Base-by-base conservation (phyloP, 64 coral and sea anemone species). In the Montipora efflorescens region DNA sequence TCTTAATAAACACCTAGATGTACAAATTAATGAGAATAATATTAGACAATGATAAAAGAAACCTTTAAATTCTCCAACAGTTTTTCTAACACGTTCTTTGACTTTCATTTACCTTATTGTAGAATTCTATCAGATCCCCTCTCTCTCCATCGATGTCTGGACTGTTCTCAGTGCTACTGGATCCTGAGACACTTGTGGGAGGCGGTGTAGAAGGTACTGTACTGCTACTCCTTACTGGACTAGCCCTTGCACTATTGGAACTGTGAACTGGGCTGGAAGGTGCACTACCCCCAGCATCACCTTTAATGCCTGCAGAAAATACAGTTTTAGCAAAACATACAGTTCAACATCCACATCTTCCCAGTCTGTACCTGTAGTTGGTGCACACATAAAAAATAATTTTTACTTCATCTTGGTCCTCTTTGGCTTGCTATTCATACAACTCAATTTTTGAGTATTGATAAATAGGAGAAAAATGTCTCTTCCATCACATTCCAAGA, bases 71-170 rank as follows among this genome's bases (percentile, higher is more conserved):
- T 57, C 11, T 57, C 53, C 53, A 57, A 57, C 53, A 57, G 11
- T 57, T 6, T 57, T 57, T 6, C 11, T 11, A 57, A 57, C 53
- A 36, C 36, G 53, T 11, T 57, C 7, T 8, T 57, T 11, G 11
- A 49, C 47, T 48, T 16, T 48, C 12, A 23, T 46, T 12, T 72
- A 97, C 97, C 92, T 99, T 99, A 55, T 99, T 99, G 16, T 99
- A 99, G 51, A 99, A 99, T 23, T 99, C 97, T 55, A 99, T 99
- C 16, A 99, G 92, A 44, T 99, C 97, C 52, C 97, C 97, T 75
- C 97, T 90, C 70, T 99, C 97, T 4, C 90, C 90, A 47, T 99
- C 95, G 59, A 68, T 84, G 3, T 80, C 79, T 5, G 91, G 97
- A 80, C 97, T 98, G 77, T 96, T 94, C 44, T 96, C 97, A 49